These are phyloP conservation scores for Cyrtodaria siliqua DNA, from an alignment of 2,888 invertebrate species.

Conservation along the genomic window DNA sequence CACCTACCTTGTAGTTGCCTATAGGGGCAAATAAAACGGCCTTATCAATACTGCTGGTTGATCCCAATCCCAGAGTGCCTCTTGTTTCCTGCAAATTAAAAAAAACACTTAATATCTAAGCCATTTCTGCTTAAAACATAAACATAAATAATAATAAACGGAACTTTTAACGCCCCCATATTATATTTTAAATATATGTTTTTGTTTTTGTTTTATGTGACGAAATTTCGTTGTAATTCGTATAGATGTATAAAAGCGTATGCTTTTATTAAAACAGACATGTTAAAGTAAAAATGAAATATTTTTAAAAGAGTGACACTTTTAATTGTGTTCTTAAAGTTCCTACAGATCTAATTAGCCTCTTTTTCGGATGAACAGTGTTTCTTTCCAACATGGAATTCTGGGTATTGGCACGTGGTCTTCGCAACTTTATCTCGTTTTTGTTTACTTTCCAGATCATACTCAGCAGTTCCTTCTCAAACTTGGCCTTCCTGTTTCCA, in stretches of 20 bases:
- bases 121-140: too few relatives aligned
- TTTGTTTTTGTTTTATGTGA: too few relatives aligned
- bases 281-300: too few relatives aligned
- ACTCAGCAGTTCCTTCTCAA: constrained; percentile 68
- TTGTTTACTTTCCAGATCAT: constrained; percentile 76
- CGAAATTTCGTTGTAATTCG: too few relatives aligned
- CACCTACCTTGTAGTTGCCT: constrained; percentile 78
- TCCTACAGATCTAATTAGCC: constrained; percentile 62
- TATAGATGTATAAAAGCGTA: too few relatives aligned
- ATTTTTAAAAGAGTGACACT: too few relatives aligned
- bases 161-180: too few relatives aligned
- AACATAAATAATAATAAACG: too few relatives aligned
- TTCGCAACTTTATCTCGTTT: constrained; percentile 71
- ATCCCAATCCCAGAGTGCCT: constrained; percentile 76
- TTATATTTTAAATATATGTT: too few relatives aligned
- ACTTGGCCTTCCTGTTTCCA: constrained; percentile 62
- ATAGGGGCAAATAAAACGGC: constrained; percentile 77
- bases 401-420: constrained; percentile 49
- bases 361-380: constrained; percentile 45
- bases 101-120: too few relatives aligned
- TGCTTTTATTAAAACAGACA: too few relatives aligned
- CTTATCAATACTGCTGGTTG: constrained; percentile 78
- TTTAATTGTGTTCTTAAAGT: too few relatives aligned
- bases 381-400: constrained; percentile 27
- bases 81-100: constrained; percentile 71